phyloP scores from a whole-genome alignment of 2,888 invertebrate species.

The Drosophila meridiana region DNA sequence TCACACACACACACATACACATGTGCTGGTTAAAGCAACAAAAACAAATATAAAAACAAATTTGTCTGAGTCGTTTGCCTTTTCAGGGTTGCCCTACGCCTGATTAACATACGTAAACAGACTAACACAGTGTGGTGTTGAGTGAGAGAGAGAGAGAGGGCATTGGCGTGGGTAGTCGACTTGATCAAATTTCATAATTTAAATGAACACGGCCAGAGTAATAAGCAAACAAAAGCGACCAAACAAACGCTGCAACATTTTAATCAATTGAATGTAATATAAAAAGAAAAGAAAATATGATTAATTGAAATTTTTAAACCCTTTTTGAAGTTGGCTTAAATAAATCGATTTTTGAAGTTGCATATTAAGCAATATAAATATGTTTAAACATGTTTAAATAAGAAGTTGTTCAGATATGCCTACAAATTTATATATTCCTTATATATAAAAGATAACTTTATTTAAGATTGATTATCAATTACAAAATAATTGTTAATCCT shows the following conservation, averaged over 20 bases:
- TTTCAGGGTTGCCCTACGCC: slow-evolving; percentile 54
- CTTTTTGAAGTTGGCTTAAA: not conserved
- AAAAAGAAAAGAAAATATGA: not conserved
- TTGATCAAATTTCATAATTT: slow-evolving; percentile 79
- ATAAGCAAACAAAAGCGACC: slow-evolving; percentile 37
- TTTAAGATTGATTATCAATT: too few relatives aligned
- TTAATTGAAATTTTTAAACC: not conserved
- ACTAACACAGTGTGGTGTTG: slow-evolving; percentile 7
- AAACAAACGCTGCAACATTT: slow-evolving; percentile 42
- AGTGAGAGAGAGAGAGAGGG: not conserved
- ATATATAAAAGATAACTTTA: too few relatives aligned
- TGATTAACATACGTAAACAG: slow-evolving; percentile 71
- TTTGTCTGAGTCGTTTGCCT: slow-evolving; percentile 44
- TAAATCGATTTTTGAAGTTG: not conserved
- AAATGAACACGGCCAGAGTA: slow-evolving; percentile 59
- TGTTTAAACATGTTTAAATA: too few relatives aligned
- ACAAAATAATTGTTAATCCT: too few relatives aligned
- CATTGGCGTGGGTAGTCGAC: slow-evolving; percentile 17
- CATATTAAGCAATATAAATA: not conserved
- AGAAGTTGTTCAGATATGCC: too few relatives aligned
- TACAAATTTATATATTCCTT: too few relatives aligned
- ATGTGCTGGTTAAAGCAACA: not conserved
- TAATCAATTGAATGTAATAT: slow-evolving; percentile 26
- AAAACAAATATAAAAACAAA: slow-evolving; percentile 43
- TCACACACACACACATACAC: slow-evolving; percentile 23